These are phyloP conservation scores for Caenorhabditis sp. DNA, from an alignment of 2,888 invertebrate species.

Conservation along the genomic window DNA sequence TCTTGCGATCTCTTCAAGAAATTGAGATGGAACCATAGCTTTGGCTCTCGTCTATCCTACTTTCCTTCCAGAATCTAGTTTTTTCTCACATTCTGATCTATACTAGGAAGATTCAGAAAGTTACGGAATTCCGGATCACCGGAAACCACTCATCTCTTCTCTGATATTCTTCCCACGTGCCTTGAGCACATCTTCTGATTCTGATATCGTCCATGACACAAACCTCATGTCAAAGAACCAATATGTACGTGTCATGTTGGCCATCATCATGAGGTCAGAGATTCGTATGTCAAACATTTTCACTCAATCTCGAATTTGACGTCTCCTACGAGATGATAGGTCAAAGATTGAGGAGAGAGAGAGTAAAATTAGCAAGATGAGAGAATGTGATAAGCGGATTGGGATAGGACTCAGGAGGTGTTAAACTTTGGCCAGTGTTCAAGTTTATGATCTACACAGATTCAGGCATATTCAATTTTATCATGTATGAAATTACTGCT, in stretches of 20 bases:
- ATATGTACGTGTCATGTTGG: background rate
- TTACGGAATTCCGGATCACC: background rate
- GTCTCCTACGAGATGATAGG: background rate
- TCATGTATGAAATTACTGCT: no score
- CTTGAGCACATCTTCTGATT: background rate
- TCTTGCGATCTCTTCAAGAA: no score
- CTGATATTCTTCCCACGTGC: conserved; percentile 1
- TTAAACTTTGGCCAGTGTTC: no score
- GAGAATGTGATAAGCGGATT: conserved; percentile 7
- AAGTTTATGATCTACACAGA: no score
- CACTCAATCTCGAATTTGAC: background rate
- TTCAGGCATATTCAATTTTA: no score
- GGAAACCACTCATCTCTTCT: background rate
- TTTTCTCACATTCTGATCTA: no score
- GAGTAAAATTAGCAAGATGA: conserved; percentile 10
- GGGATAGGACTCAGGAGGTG: background rate
- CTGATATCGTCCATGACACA: conserved; percentile 7
- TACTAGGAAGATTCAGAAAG: background rate
- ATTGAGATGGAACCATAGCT: no score
- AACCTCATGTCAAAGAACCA: conserved; percentile 34
- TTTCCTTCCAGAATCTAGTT: no score
- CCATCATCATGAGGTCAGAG: conserved; percentile 8
- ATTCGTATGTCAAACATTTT: background rate
- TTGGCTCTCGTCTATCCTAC: no score
- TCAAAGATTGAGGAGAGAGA: no score